Evolutionary conservation across 2,113 vertebrate species (phyloP).

Genomic region (Motacilla tschutschensis): DNA sequence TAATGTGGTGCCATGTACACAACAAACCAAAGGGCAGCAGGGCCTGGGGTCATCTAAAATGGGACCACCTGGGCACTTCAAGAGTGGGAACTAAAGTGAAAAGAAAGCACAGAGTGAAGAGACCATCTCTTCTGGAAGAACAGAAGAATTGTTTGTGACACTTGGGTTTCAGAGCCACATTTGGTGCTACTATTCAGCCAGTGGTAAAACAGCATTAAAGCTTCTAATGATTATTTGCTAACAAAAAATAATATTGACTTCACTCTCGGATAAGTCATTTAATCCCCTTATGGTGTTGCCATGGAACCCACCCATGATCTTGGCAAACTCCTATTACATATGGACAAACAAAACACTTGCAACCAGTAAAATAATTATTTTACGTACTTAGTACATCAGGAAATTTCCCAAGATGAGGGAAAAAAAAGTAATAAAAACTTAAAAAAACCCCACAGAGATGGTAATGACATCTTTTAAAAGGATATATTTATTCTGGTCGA

Average conservation of each 20-base stretch:
- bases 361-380: neutral
- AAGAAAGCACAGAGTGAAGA: neutral
- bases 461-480: neutral
- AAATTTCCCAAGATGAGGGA: neutral
- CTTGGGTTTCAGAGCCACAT: neutral
- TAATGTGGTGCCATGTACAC: fast-evolving
- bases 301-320: neutral
- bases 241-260: neutral
- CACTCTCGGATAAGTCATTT: neutral
- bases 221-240: slow-evolving; percentile 15
- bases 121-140: neutral
- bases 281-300: neutral
- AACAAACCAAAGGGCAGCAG: neutral
- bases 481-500: neutral
- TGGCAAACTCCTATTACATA: neutral
- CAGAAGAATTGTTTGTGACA: neutral
- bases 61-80: neutral
- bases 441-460: neutral
- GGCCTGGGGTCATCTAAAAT: neutral
- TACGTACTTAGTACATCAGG: neutral
- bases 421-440: neutral
- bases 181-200: neutral
- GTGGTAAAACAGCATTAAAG: neutral
- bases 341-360: neutral
- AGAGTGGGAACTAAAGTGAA: neutral